Base-by-base conservation (phyloP, 2,888 invertebrate species). In the Leptopterna dolabrata region DNA sequence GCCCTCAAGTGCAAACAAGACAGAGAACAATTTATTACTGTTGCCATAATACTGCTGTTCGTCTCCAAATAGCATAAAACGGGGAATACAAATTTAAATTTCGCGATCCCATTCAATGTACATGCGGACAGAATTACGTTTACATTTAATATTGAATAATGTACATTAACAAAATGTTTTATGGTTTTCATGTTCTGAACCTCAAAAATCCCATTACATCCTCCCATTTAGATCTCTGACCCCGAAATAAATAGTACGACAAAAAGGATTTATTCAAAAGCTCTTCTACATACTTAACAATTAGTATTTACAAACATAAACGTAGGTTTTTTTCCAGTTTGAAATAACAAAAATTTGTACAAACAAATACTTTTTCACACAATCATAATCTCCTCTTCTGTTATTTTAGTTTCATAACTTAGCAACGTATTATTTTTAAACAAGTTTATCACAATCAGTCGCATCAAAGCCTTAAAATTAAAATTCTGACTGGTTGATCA, bases 401-500 rank as follows among this genome's bases (percentile, higher is more conserved):
- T 76, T 76, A n/a, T 13, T 43, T 78, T 45, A 43, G 19, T 43
- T 78, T 45, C 4, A 41, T 43, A 47, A 47, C 47, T 81, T 81
- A 81, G 81, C 29, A 81, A 81, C 43, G 29, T 55, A 55, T 24
- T 51, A 36, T 24, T 24, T 47, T 81, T 81, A 81, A 27, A 81
- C 45, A 30, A 83, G 70, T 70, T 83, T 83, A 83, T 83, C 83
- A 83, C 83, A 83, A 83, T 83, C 83, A 83, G 83, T 83, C 83
- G 83, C 83, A 41, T 47, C 27, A 29, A 81, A 81, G 51, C 29
- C 43, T 55, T 55, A 55, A 81, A 51, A 81, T 30, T 41, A 76
- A 78, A 78, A 78, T 78, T 63, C 63, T 63, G 63, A 63, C 63
- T 63, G 63, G 63, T 63, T 63, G 63, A 6, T 63, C 63, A 63